Conservation (phyloP, 1,140 invertebrate species). For the Drosophila ananassae region DNA sequence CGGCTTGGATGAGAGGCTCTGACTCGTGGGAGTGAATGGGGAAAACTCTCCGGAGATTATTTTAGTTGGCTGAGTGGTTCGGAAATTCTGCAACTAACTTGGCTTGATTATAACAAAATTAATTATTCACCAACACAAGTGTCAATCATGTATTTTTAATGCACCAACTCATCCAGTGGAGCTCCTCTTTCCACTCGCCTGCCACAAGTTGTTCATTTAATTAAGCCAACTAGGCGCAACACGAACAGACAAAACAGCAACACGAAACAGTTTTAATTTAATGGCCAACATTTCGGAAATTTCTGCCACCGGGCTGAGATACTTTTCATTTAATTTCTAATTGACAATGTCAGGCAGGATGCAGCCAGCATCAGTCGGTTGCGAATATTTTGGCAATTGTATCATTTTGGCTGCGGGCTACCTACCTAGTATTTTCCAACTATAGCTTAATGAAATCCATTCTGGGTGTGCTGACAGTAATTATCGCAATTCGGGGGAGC, state of each 20-base stretch:
- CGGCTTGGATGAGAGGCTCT: neutral
- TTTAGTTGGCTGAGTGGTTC: neutral
- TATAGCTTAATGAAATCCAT: neutral
- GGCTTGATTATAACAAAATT: neutral
- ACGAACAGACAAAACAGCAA: constrained; percentile 5
- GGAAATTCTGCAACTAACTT: neutral
- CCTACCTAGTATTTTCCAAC: neutral
- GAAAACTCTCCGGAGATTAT: neutral
- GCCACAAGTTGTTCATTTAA: constrained; percentile 27
- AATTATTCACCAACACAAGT: constrained; percentile 27
- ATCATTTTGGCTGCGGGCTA: constrained; percentile 6
- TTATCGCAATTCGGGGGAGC: neutral
- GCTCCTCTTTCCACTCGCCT: neutral
- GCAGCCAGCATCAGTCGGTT: neutral
- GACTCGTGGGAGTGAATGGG: neutral
- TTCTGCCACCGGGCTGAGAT: neutral
- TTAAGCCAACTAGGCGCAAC: constrained; percentile 26
- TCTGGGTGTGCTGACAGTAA: constrained; percentile 2
- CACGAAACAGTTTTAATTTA: constrained; percentile 30
- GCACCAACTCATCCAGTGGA: constrained; percentile 4
- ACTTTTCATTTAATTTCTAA: constrained; percentile 30
- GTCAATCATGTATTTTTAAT: constrained; percentile 31
- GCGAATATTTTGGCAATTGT: constrained; percentile 2
- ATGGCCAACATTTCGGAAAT: constrained; percentile 8
- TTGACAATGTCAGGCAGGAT: constrained; percentile 11